Percentiles rank a stretch among this genome's conserved stretches.
phyloP scores from a whole-genome alignment of 2,797 vertebrate genomes.

The Syngnathus acus region DNA sequence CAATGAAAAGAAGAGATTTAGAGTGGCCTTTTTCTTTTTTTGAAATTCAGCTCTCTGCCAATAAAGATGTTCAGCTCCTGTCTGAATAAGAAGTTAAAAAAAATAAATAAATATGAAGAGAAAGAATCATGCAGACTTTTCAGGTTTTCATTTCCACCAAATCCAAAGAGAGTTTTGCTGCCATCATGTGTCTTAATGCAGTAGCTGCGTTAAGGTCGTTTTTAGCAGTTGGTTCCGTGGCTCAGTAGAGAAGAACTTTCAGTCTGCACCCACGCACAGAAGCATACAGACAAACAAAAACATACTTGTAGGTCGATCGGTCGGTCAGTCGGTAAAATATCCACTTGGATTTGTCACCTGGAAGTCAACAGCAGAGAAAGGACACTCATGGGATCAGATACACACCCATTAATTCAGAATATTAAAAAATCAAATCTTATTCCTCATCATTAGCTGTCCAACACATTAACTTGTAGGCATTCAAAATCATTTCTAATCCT shows the following conservation, averaged over 20 bases:
- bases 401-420: not conserved
- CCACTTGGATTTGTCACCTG: conserved; percentile 30
- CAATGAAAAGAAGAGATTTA: too few relatives aligned
- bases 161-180: not conserved
- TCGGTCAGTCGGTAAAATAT: too few relatives aligned
- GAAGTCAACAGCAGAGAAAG: conserved; percentile 12
- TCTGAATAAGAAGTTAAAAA: not conserved
- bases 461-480: not conserved
- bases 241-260: not conserved
- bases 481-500: not conserved
- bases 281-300: not conserved
- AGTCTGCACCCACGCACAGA: not conserved
- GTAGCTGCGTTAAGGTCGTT: not conserved
- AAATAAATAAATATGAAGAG: too few relatives aligned
- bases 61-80: not conserved
- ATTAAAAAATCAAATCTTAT: not conserved
- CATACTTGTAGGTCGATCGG: too few relatives aligned
- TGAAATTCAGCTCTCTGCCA: not conserved
- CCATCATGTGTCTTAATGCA: not conserved
- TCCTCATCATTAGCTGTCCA: not conserved
- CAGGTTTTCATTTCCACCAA: not conserved
- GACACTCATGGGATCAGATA: not conserved
- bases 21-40: not conserved
- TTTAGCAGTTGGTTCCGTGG: too few relatives aligned
- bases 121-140: not conserved